Evolutionary conservation across 2,113 vertebrate genomes (phyloP), one percentile per base, ranked within the genome.

Genomic region (Emberiza fucata): DNA sequence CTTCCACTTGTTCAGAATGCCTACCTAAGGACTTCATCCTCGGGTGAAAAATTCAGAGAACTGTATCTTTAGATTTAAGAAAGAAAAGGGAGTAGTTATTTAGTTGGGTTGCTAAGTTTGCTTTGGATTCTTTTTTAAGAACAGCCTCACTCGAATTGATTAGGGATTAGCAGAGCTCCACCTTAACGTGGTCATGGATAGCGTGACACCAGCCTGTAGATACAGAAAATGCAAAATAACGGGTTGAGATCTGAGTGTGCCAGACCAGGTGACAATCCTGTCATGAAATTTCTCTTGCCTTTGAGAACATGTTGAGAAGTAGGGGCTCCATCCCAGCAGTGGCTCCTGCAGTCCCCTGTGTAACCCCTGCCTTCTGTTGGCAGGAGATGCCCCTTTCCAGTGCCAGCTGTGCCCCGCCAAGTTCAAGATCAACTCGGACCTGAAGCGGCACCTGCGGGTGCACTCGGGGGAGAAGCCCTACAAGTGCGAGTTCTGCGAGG

Each of bases 391-490:
- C 65, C 99, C 99, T 39, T 99, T 99, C 98, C 99, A 99, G 92
- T 99, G 99, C 97, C 98, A 98, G 77, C 95, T 99, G 95, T 99
- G 99, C 85, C 98, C 99, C 19, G 99, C 99, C 76, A 99, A 99
- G 96, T 99, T 99, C 98, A 99, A 99, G 97, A 99, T 99, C 98
- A 99, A 99, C 98, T 99, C 99, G 0, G 99, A 99, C 98, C 98
- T 99, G 97, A 99, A 99, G 98, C 97, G 99, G 86, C 99, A 99
- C 97, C 95, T 99, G 96, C 98, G 99, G 23, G 99, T 99, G 75
- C 99, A 99, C 98, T 99, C 99, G 0, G 99, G 99, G 16, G 99
- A 99, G 95, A 99, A 99, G 85, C 99, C 99, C 1, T 99, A 99
- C 98, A 98, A 99, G 54, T 99, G 99, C 54, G 99, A 99, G 84